Conservation (phyloP, 1,140 invertebrate species). For the Venturia canescens region DNA sequence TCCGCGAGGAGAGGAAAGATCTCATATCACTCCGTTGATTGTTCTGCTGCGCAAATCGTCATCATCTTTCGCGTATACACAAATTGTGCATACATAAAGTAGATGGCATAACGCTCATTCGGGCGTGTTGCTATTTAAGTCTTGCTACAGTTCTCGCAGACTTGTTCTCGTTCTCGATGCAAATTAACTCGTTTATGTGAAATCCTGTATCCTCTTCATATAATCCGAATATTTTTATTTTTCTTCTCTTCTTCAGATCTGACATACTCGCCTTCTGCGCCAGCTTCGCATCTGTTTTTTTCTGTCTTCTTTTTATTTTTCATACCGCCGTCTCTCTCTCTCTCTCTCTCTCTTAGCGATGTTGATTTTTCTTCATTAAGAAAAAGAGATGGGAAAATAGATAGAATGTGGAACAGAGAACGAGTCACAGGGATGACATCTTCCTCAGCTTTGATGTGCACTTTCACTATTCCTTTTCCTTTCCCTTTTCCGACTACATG, state of each 20-base stretch:
- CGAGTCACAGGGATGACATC: slow-evolving; percentile 27
- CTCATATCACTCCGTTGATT: neutral
- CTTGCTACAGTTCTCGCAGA: slow-evolving; percentile 33
- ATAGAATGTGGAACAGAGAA: neutral
- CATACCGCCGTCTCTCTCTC: neutral
- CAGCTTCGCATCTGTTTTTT: neutral
- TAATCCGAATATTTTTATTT: neutral
- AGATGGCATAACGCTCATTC: neutral
- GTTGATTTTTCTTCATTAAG: slow-evolving; percentile 34
- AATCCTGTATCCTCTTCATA: slow-evolving; percentile 49
- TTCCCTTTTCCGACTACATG: slow-evolving; percentile 28
- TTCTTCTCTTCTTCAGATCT: neutral
- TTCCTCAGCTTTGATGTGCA: slow-evolving; percentile 54
- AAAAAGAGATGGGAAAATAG: slow-evolving; percentile 1
- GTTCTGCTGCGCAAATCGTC: slow-evolving; percentile 39
- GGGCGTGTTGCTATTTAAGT: slow-evolving; percentile 9
- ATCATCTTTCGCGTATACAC: slow-evolving; percentile 46
- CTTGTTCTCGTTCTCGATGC: slow-evolving; percentile 57
- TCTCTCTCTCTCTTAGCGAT: slow-evolving; percentile 7
- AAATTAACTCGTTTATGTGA: slow-evolving; percentile 61
- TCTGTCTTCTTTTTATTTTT: neutral
- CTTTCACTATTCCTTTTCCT: slow-evolving; percentile 47
- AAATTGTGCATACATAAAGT: slow-evolving; percentile 27
- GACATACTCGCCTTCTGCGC: neutral
- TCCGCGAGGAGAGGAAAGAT: neutral